Percentiles rank a stretch among this genome's conserved stretches.
Conservation (phyloP, 2,113 vertebrate genomes). For the Sebastes fasciatus region DNA sequence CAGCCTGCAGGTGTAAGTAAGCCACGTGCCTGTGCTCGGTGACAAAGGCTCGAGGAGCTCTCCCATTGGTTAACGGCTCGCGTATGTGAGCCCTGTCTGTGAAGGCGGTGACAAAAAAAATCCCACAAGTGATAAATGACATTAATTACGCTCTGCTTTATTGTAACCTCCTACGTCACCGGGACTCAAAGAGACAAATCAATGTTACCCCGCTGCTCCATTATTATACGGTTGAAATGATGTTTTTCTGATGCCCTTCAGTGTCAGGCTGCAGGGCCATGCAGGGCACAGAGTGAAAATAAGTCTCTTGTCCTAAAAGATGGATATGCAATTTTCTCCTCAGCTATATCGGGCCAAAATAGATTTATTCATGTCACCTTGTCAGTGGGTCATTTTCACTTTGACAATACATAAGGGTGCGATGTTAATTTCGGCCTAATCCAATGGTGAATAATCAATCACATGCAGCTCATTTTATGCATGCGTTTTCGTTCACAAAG, state of each 20-base stretch:
- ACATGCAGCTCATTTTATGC: slow-evolving; percentile 47
- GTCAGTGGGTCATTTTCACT: slow-evolving; percentile 66
- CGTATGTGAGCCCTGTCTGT: slow-evolving; percentile 55
- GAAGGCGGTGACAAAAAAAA: slow-evolving; percentile 67
- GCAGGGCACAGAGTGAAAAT: slow-evolving; percentile 51
- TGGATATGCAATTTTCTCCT: slow-evolving; percentile 74
- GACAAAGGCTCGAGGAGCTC: slow-evolving; percentile 59
- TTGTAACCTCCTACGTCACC: slow-evolving; percentile 64
- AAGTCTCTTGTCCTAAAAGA: slow-evolving; percentile 71
- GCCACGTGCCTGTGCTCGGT: slow-evolving; percentile 82
- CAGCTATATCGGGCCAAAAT: slow-evolving; percentile 32
- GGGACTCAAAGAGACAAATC: slow-evolving; percentile 69
- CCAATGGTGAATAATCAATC: slow-evolving; percentile 69
- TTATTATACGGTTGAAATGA: slow-evolving; percentile 73
- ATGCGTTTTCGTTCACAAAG: slow-evolving; percentile 34
- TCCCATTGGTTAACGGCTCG: slow-evolving; percentile 79
- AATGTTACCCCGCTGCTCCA: slow-evolving; percentile 71
- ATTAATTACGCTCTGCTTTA: slow-evolving; percentile 84
- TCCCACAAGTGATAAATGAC: slow-evolving; percentile 86
- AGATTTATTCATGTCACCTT: slow-evolving; percentile 76
- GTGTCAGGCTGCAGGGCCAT: slow-evolving; percentile 68
- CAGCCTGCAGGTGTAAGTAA: slow-evolving; percentile 83
- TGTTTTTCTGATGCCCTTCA: slow-evolving; percentile 68
- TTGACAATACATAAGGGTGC: slow-evolving; percentile 55
- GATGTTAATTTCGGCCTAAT: slow-evolving; percentile 67